phyloP scores from a whole-genome alignment of 2,113 vertebrate species.

The Zosterops borbonicus region DNA sequence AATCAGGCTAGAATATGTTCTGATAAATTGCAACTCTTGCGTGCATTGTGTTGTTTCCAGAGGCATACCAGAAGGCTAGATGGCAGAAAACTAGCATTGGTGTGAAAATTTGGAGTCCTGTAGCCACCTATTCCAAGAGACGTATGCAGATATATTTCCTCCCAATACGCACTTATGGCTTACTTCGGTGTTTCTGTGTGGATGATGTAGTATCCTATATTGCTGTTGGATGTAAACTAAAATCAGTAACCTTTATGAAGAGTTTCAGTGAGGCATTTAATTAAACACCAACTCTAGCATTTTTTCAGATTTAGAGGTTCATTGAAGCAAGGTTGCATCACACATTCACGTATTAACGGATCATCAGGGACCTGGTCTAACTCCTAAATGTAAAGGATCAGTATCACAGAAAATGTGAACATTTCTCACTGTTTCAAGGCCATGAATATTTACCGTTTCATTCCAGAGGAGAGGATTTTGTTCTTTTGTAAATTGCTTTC shows the following conservation, averaged over 20 bases:
- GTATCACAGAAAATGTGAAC: neutral
- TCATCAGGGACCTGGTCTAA: neutral
- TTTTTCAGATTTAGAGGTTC: neutral
- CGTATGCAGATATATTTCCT: accelerated
- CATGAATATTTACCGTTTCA: neutral
- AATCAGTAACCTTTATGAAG: neutral
- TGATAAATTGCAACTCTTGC: neutral
- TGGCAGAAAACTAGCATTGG: neutral
- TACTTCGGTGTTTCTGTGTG: neutral
- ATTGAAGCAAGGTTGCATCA: neutral
- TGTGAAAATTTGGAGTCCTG: neutral
- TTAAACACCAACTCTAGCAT: neutral
- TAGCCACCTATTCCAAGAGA: neutral
- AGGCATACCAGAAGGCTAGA: neutral
- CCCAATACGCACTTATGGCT: neutral
- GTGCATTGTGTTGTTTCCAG: neutral
- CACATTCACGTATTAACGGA: neutral
- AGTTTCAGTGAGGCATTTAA: neutral
- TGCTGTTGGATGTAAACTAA: neutral
- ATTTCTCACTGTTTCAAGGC: neutral
- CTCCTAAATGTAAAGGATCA: neutral
- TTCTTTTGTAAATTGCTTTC: neutral
- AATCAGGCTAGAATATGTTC: neutral
- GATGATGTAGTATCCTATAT: neutral
- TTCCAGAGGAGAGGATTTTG: neutral